Evolutionary conservation across 92 coral and sea anemone species (phyloP).

Genomic region (Desmophyllum pertusum): DNA sequence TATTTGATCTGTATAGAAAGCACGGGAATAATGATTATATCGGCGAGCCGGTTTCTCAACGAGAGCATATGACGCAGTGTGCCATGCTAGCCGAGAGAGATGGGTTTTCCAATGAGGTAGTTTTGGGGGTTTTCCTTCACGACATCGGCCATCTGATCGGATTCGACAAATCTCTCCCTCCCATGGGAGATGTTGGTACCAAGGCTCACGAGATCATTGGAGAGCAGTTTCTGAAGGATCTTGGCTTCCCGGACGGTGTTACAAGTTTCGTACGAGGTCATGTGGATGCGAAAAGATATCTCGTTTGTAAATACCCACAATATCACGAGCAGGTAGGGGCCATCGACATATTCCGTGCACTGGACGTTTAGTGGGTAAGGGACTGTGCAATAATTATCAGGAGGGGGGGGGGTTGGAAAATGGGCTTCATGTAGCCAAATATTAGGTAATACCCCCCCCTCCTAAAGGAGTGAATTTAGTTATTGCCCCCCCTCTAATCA

Average conservation of each 20-base stretch:
- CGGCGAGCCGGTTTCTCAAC: slow-evolving; percentile 91
- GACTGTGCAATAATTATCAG: too few species aligned
- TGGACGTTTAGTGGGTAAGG: too few species aligned
- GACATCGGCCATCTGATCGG: slow-evolving; percentile 96
- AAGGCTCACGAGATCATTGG: slow-evolving; percentile 84
- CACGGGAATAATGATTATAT: slow-evolving; percentile 84
- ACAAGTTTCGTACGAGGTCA: slow-evolving; percentile 91
- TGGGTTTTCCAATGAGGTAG: slow-evolving; percentile 72
- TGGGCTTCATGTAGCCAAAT: too few species aligned
- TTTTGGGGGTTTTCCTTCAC: slow-evolving; percentile 88
- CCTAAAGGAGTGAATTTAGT: too few species aligned
- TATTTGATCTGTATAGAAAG: slow-evolving; percentile 81
- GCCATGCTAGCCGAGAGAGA: slow-evolving; percentile 98
- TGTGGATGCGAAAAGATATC: slow-evolving; percentile 93
- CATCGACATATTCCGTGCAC: not conserved
- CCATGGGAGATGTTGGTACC: slow-evolving; percentile 84
- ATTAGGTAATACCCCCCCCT: too few species aligned
- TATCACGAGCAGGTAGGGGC: slow-evolving; percentile 75
- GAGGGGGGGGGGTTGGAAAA: too few species aligned
- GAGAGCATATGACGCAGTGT: slow-evolving; percentile 90
- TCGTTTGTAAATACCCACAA: slow-evolving; percentile 77
- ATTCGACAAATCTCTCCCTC: slow-evolving; percentile 62
- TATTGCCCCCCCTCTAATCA: too few species aligned
- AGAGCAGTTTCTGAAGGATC: slow-evolving; percentile 79
- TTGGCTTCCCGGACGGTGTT: slow-evolving; percentile 82